These are phyloP conservation scores for Gallinago stenura DNA, from an alignment of 2,797 vertebrate species.

Conservation along the genomic window DNA sequence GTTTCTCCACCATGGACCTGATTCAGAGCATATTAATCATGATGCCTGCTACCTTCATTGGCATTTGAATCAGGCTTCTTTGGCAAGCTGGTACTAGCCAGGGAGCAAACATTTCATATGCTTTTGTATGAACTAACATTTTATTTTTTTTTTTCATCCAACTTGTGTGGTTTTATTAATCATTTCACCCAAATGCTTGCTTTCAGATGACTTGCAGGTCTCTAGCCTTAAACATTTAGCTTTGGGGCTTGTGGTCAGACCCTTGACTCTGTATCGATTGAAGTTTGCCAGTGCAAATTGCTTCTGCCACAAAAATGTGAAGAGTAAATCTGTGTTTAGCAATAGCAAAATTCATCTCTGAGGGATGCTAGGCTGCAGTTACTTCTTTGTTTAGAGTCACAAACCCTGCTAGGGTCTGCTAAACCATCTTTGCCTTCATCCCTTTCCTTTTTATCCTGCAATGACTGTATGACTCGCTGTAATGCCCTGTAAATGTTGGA, in stretches of 20 bases:
- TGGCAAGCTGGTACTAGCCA: neutral
- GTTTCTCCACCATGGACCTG: neutral
- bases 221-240: neutral
- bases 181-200: neutral
- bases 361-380: neutral
- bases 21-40: neutral
- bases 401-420: neutral
- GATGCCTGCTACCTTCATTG: neutral
- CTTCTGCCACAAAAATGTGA: neutral
- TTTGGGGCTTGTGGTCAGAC: neutral
- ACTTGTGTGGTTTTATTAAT: neutral
- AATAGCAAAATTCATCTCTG: neutral
- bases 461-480: neutral
- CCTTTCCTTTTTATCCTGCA: neutral
- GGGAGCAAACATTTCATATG: neutral
- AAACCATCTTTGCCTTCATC: constrained; percentile 5
- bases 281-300: neutral
- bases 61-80: neutral
- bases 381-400: neutral
- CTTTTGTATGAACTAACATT: neutral
- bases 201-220: neutral
- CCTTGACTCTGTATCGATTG: neutral
- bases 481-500: neutral
- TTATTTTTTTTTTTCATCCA: neutral
- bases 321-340: neutral